phyloP scores from a whole-genome alignment of 1,140 invertebrate species.

The Ostrea edulis region DNA sequence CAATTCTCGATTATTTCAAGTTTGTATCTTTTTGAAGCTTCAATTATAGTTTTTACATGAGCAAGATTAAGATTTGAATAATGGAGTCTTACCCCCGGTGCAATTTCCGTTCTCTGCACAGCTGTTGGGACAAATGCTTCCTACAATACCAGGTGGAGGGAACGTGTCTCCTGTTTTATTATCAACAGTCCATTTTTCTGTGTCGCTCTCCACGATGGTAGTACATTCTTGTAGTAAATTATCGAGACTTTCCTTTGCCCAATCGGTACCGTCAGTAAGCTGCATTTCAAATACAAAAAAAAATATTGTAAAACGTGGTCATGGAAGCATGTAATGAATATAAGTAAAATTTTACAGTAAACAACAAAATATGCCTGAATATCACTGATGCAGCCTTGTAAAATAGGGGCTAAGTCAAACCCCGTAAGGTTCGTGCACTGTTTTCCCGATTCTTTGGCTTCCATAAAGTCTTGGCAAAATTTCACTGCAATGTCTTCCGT shows the following conservation, averaged over 20 bases:
- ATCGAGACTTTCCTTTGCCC: constrained; percentile 60
- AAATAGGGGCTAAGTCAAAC: constrained; percentile 12
- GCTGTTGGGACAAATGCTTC: constrained; percentile 63
- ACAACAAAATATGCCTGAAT: constrained; percentile 54
- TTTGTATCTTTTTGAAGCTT: too few species aligned
- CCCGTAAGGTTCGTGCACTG: constrained; percentile 54
- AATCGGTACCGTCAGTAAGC: constrained; percentile 64
- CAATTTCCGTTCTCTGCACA: constrained; percentile 64
- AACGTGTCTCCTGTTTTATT: constrained; percentile 38
- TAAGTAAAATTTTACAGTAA: not conserved
- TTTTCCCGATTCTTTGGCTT: constrained; percentile 34
- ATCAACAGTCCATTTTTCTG: constrained; percentile 54
- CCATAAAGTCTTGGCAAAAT: constrained; percentile 52
- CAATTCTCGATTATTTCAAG: too few species aligned
- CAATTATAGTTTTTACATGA: too few species aligned
- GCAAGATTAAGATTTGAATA: too few species aligned
- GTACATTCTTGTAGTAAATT: constrained; percentile 60
- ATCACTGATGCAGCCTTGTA: constrained; percentile 63
- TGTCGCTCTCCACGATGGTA: constrained; percentile 52
- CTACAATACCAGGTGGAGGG: constrained; percentile 50
- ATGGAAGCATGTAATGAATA: too few species aligned
- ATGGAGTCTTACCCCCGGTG: constrained; percentile 50
- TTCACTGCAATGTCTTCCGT: constrained; percentile 57
- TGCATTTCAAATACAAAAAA: constrained; percentile 44
- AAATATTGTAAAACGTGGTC: too few species aligned